Evolutionary conservation across 1,140 invertebrate genomes (phyloP).

Genomic region (Drosophila lacertosa): DNA sequence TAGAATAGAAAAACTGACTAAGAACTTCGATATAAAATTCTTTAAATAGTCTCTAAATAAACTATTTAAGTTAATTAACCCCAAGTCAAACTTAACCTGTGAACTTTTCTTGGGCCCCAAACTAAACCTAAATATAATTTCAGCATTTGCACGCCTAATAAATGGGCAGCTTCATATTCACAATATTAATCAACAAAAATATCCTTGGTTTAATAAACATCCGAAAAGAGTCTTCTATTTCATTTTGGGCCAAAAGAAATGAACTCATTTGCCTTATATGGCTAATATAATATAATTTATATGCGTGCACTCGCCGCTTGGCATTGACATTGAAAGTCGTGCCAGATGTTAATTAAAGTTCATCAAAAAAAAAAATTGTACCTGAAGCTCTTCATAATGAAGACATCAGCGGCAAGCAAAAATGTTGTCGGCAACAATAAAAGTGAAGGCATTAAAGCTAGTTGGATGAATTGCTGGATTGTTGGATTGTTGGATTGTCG

Average conservation of each 20-base stretch:
- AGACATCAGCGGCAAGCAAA: conserved; percentile 56
- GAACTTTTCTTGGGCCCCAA: not conserved
- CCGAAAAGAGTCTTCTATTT: conserved; percentile 34
- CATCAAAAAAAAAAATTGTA: conserved; percentile 55
- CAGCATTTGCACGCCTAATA: conserved; percentile 7
- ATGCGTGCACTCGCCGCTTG: conserved; percentile 48
- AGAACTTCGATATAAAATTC: too few relatives aligned
- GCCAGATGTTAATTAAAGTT: conserved; percentile 76
- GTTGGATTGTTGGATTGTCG: conserved; percentile 7
- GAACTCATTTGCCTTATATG: conserved; percentile 53
- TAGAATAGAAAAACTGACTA: too few relatives aligned
- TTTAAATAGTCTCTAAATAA: too few relatives aligned
- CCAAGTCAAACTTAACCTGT: not conserved
- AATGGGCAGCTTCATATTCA: conserved; percentile 20
- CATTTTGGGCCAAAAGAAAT: conserved; percentile 59
- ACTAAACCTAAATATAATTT: not conserved
- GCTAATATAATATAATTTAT: conserved; percentile 40
- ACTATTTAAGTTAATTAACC: not conserved
- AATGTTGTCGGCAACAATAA: conserved; percentile 55
- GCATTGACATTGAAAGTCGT: conserved; percentile 76
- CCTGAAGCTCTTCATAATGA: conserved; percentile 44
- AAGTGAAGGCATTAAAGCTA: conserved; percentile 57
- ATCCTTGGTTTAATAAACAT: conserved; percentile 22
- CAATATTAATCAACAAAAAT: conserved; percentile 43
- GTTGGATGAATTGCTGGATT: conserved; percentile 10